phyloP scores from a whole-genome alignment of 2,888 invertebrate genomes.

The Notodonta dromedarius region DNA sequence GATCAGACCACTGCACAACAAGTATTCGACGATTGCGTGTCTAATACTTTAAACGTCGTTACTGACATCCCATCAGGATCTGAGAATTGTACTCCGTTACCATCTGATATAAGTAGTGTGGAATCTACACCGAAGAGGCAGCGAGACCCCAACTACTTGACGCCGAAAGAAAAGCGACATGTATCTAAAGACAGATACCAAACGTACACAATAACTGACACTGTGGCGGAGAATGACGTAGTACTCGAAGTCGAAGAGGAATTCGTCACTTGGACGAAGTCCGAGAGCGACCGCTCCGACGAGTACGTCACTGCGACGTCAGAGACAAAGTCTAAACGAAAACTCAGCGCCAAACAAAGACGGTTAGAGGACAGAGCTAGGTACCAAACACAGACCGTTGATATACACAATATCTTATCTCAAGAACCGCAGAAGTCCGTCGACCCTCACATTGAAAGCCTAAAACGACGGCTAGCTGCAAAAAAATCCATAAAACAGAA shows the following conservation, averaged over 20 bases:
- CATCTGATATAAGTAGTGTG: slow-evolving; percentile 89
- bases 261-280: slow-evolving; percentile 75
- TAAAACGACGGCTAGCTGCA: slow-evolving; percentile 69
- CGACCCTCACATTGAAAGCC: slow-evolving; percentile 69
- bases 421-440: slow-evolving; percentile 45
- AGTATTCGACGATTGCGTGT: slow-evolving; percentile 85
- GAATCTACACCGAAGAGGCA: slow-evolving; percentile 90
- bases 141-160: slow-evolving; percentile 79
- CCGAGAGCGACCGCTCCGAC: slow-evolving; percentile 72
- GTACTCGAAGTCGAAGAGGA: slow-evolving; percentile 65
- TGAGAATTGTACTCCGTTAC: slow-evolving; percentile 85
- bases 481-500: slow-evolving; percentile 83
- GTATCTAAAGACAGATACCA: slow-evolving; percentile 91
- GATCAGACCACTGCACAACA: slow-evolving; percentile 81
- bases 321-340: slow-evolving; percentile 66
- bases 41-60: slow-evolving; percentile 83
- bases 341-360: slow-evolving; percentile 86
- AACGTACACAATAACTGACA: slow-evolving; percentile 91
- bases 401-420: slow-evolving; percentile 61
- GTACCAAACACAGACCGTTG: slow-evolving; percentile 87
- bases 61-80: slow-evolving; percentile 82
- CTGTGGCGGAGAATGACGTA: slow-evolving; percentile 58
- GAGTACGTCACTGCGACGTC: slow-evolving; percentile 66
- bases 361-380: slow-evolving; percentile 87
- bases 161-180: slow-evolving; percentile 91